Base-by-base conservation (phyloP, 2,113 vertebrate species). In the Plectropomus leopardus region DNA sequence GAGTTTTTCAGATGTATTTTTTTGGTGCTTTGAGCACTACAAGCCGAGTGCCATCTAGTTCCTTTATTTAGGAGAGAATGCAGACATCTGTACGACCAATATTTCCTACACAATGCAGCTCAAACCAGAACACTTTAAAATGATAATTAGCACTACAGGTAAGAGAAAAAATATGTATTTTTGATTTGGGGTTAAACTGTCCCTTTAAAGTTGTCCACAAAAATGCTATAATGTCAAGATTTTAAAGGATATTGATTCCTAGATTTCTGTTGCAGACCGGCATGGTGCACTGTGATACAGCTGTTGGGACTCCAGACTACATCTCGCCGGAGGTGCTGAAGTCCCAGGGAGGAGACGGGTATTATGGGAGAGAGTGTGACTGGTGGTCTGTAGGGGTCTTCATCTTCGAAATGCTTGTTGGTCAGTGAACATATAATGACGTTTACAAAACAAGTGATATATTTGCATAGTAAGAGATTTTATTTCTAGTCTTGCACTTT, bases 371-470 rank as follows among this genome's bases (percentile, higher is more conserved):
- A 80, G 98, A 99, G 69, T 99, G 98, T 44, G 98, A 99, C 94
- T 99, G 98, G 98, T 99, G 98, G 98, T 99, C 98, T 26, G 98
- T 99, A 0, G 98, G 98, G 59, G 98, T 99, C 91, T 99, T 99
- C 94, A 97, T 99, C 75, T 99, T 97, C 63, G 98, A 99, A 93
- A 97, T 99, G 97, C 95, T 99, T 11, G 98, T 99, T 51, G 98
- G 98, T 99, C 87, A 97, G 98, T 97, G 10, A 50, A 72, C 7
- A 26, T 64, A 60, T 51, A 55, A 30, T 32, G 4, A 19, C 11
- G 32, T 40, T 32, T 17, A 13, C 34, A 45, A 9, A 59, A 16
- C 4, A 4, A n/a, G 11, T 1, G 4, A 55, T 21, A 13, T 0
- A 7, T 50, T 53, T 69, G 7, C 13, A 4, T 21, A 6, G 0